Base-by-base conservation (phyloP, 2,797 vertebrate genomes). In the Zalophus californianus region DNA sequence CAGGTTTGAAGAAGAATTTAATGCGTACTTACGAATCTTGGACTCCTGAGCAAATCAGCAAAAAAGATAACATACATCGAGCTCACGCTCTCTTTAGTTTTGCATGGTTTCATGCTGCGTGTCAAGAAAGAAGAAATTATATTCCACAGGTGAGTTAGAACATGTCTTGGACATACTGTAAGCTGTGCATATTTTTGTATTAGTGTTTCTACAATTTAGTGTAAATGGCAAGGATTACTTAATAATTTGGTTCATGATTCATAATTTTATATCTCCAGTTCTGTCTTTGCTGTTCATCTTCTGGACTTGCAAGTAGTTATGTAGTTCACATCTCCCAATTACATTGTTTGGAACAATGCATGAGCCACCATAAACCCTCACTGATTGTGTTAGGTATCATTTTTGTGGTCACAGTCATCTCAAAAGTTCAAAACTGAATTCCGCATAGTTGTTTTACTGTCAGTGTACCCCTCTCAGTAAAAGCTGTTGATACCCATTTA, bases 81-180 rank as follows among this genome's bases (percentile, higher is more conserved):
- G 99, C 99, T 13, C 99, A 99, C 96, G 99, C 99, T 86, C 99
- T 99, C 35, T 99, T 99, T 98, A 99, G 99, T 97, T 98, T 99
- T 97, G 99, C 99, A 11, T 99, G 99, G 99, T 99, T 99, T 98
- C 99, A 99, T 83, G 99, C 99, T 78, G 99, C 99, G 20, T 99
- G 99, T 98, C 99, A 99, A 97, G 99, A 99, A 98, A 99, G 99
- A 98, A 99, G 99, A 97, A 99, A 99, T 98, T 99, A 99, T 90
- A 99, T 99, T 97, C 99, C 99, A 89, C 99, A 99, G 99, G 99
- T 99, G 98, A 96, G 44, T 68, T 86, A 14, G 41, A 64, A 20
- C 44, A 12, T 21, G 27, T 58, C 60, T 91, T 82, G 32, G 29
- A 78, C 25, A 1, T 54, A 80, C 16, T 52, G 3, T 92, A 72